These are phyloP conservation scores for Chrysocyon brachyurus DNA, from an alignment of 2,797 vertebrate genomes.

Conservation along the genomic window DNA sequence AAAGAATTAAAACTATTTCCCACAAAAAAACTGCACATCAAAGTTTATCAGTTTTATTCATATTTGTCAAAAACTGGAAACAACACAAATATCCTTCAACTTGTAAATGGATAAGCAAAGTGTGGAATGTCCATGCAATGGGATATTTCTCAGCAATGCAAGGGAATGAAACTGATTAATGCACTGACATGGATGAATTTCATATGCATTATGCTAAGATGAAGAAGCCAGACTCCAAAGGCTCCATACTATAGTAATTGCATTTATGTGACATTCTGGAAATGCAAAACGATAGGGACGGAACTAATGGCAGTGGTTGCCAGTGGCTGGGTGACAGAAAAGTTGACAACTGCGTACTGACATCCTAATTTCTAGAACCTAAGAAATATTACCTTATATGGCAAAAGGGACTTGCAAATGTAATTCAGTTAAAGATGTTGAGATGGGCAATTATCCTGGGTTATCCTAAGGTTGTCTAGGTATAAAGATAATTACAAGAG, in stretches of 20 bases:
- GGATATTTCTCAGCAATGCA: neutral
- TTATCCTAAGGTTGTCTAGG: neutral
- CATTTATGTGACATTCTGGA: constrained; percentile 33
- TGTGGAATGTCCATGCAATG: neutral
- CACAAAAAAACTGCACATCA: neutral
- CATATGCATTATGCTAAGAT: neutral
- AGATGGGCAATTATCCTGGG: neutral
- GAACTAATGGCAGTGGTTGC: neutral
- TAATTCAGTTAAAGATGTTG: constrained; percentile 38
- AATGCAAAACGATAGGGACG: neutral
- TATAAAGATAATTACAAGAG: neutral
- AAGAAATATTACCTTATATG: neutral
- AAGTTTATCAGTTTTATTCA: neutral
- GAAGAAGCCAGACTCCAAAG: constrained; percentile 30
- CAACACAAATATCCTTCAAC: neutral
- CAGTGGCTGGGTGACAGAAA: neutral
- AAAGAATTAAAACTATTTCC: constrained; percentile 47
- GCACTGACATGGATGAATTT: neutral
- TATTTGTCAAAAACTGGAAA: constrained; percentile 42
- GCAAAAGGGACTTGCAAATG: constrained; percentile 1
- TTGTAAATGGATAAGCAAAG: neutral
- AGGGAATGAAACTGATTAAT: neutral
- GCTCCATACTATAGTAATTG: neutral
- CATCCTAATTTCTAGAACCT: constrained; percentile 43
- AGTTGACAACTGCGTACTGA: neutral